These are phyloP conservation scores for Pachyramphus minor DNA, from an alignment of 2,113 vertebrate genomes.

Conservation along the genomic window DNA sequence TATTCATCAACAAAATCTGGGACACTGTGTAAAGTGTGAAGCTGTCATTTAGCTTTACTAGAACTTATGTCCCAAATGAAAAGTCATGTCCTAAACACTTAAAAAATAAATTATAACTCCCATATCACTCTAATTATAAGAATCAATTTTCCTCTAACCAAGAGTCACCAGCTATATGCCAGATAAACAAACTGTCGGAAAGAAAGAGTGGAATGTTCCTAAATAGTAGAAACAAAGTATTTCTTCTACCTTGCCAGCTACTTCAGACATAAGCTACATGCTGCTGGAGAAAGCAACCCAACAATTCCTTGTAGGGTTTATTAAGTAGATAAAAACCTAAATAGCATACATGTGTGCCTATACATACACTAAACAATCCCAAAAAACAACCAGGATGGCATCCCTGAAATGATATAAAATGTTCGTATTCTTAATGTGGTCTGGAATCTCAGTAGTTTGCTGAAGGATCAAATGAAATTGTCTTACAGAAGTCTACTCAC, in stretches of 20 bases:
- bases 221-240: background rate
- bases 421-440: background rate
- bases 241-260: background rate
- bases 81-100: background rate
- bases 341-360: background rate
- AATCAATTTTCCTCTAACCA: constrained; percentile 34
- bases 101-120: background rate
- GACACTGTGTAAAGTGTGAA: background rate
- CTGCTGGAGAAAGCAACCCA: background rate
- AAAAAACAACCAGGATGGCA: background rate
- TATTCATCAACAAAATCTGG: background rate
- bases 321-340: background rate
- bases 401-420: background rate
- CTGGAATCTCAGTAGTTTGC: background rate
- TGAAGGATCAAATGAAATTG: background rate
- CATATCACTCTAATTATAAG: background rate
- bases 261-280: background rate
- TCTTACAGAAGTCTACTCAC: background rate
- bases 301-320: background rate
- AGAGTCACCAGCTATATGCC: background rate
- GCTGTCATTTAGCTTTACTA: background rate
- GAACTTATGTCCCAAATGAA: background rate
- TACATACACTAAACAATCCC: background rate
- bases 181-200: constrained; percentile 5
- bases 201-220: background rate